Evolutionary conservation across 2,888 invertebrate species (phyloP).

Genomic region (Perdita meconis): DNA sequence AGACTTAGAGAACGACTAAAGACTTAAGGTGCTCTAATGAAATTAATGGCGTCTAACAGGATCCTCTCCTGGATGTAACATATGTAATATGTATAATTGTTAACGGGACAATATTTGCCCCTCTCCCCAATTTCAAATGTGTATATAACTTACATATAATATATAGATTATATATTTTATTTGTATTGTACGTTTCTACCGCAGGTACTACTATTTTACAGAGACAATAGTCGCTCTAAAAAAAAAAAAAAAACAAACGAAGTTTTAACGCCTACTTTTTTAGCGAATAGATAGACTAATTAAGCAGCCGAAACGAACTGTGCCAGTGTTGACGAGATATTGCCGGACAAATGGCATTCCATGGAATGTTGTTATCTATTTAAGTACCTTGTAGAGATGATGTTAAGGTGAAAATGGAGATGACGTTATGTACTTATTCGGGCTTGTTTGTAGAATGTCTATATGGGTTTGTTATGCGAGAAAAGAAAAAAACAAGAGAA

Average conservation of each 20-base stretch:
- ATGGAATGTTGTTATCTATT: slow-evolving; percentile 80
- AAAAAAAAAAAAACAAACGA: too few species aligned
- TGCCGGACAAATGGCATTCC: slow-evolving; percentile 78
- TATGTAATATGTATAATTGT: slow-evolving; percentile 54
- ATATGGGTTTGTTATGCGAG: slow-evolving; percentile 84
- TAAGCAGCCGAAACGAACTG: slow-evolving; percentile 36
- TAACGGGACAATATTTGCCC: slow-evolving; percentile 34
- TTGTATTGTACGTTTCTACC: slow-evolving; percentile 46
- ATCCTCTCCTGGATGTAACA: slow-evolving; percentile 47
- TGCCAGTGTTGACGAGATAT: slow-evolving; percentile 75
- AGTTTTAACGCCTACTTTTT: slow-evolving; percentile 41
- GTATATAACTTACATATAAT: slow-evolving; percentile 8
- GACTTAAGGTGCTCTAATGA: slow-evolving; percentile 44
- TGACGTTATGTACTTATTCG: slow-evolving; percentile 78
- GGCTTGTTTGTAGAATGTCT: slow-evolving; percentile 78
- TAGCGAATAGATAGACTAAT: slow-evolving; percentile 45
- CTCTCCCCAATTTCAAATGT: slow-evolving; percentile 24
- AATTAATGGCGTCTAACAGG: slow-evolving; percentile 41
- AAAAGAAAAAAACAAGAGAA: slow-evolving; percentile 67
- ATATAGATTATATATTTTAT: slow-evolving; percentile 21
- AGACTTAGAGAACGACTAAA: slow-evolving; percentile 19
- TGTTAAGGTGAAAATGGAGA: slow-evolving; percentile 62
- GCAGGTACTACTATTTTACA: slow-evolving; percentile 46
- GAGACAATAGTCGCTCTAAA: slow-evolving; percentile 43
- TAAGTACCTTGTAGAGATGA: slow-evolving; percentile 77